A percentile compares a stretch with the other conserved stretches of the same genome.
These are phyloP conservation scores for Dolichopus griseipennis DNA, from an alignment of 2,888 invertebrate species.

Conservation along the genomic window DNA sequence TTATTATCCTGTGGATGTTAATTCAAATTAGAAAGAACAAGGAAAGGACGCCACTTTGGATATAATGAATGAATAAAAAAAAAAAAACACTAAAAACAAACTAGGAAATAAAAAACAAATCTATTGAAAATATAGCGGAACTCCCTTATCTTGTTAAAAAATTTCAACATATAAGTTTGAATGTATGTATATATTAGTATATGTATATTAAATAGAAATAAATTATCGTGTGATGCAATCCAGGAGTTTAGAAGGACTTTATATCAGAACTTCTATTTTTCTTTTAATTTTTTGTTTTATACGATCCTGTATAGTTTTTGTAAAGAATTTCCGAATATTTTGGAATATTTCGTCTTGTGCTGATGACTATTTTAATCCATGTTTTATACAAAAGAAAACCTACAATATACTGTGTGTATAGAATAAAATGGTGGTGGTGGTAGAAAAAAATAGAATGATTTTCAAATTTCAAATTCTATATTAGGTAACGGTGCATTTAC, in stretches of 20 bases:
- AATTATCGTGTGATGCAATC: not conserved
- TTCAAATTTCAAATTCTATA: too few relatives aligned
- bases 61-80: not conserved
- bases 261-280: not conserved
- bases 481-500: too few relatives aligned
- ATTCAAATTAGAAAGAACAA: constrained; percentile 3
- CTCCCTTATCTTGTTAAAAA: constrained; percentile 2
- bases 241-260: not conserved
- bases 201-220: not conserved
- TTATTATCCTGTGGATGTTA: not conserved
- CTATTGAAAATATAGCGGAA: not conserved
- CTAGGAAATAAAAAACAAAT: not conserved
- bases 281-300: not conserved
- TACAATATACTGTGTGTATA: too few relatives aligned
- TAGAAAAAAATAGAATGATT: too few relatives aligned
- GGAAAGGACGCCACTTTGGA: not conserved
- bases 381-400: too few relatives aligned
- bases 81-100: not conserved
- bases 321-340: too few relatives aligned
- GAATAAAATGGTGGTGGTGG: too few relatives aligned
- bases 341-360: too few relatives aligned
- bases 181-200: not conserved
- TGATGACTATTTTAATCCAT: too few relatives aligned
- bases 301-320: not conserved
- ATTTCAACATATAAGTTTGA: not conserved